phyloP scores from a whole-genome alignment of 2,113 vertebrate genomes.

The Hirundichthys speculiger region DNA sequence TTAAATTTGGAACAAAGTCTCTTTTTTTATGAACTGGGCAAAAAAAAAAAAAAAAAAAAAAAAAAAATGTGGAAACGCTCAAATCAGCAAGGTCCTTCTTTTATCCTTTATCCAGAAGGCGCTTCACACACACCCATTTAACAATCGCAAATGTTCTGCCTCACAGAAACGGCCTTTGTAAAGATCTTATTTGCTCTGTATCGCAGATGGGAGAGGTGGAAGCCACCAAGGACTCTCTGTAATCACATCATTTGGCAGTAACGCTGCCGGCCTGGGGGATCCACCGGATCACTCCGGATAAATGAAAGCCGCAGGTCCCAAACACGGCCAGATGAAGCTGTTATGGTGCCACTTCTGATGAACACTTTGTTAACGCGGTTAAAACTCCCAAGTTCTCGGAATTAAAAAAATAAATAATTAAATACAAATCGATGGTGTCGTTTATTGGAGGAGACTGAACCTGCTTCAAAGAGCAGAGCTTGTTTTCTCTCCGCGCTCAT shows the following conservation, averaged over 20 bases:
- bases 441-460: conserved; percentile 45
- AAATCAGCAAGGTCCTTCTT: conserved; percentile 5
- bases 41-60: too few relatives aligned
- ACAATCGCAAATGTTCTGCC: conserved; percentile 15
- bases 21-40: conserved; percentile 4
- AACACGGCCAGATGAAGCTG: conserved; percentile 19
- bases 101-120: background rate
- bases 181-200: conserved; percentile 25
- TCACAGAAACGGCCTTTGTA: conserved; percentile 37
- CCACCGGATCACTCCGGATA: conserved; percentile 48
- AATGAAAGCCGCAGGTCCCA: conserved; percentile 38
- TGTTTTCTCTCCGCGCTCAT: conserved; percentile 35
- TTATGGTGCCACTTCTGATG: conserved; percentile 47
- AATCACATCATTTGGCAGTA: conserved; percentile 61
- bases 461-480: conserved; percentile 12
- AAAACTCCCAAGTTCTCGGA: conserved; percentile 19
- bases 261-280: conserved; percentile 36
- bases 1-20: background rate
- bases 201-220: conserved; percentile 32
- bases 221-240: conserved; percentile 21
- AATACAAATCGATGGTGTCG: conserved; percentile 27
- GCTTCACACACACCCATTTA: conserved; percentile 1
- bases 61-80: conserved; percentile 48
- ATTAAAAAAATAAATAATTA: background rate
- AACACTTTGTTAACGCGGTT: conserved; percentile 58